Conservation (phyloP, 2,797 vertebrate species). For the Taenioides sp. region DNA sequence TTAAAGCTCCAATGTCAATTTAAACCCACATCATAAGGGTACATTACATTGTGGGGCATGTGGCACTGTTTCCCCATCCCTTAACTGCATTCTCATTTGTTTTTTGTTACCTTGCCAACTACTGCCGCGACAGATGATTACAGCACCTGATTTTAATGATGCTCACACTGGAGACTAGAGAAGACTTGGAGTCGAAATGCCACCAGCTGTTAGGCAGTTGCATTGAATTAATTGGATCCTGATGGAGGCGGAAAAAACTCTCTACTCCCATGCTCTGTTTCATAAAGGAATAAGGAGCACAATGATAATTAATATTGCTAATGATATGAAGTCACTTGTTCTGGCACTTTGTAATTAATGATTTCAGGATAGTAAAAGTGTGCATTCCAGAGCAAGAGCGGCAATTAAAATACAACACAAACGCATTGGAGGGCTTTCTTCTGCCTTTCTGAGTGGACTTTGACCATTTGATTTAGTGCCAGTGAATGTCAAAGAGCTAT, state of each 20-base stretch:
- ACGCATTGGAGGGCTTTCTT: constrained; percentile 35
- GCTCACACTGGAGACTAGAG: constrained; percentile 81
- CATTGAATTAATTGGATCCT: constrained; percentile 86
- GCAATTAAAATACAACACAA: constrained; percentile 53
- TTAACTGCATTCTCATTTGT: constrained; percentile 80
- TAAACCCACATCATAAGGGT: constrained; percentile 84
- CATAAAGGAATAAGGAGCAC: constrained; percentile 79
- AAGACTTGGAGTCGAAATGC: constrained; percentile 87
- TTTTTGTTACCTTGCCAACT: constrained; percentile 83
- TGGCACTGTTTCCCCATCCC: constrained; percentile 74
- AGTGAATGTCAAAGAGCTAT: constrained; percentile 56
- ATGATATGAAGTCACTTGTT: constrained; percentile 78
- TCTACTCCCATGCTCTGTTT: constrained; percentile 74
- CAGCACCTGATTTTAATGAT: constrained; percentile 87
- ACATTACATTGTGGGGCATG: constrained; percentile 77
- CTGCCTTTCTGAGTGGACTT: constrained; percentile 48
- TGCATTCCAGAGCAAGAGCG: constrained; percentile 44
- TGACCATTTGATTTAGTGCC: constrained; percentile 65
- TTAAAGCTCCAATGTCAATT: constrained; percentile 83
- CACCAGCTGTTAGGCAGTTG: constrained; percentile 85
- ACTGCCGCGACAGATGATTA: constrained; percentile 83
- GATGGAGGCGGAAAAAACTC: constrained; percentile 71
- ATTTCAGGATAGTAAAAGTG: constrained; percentile 53
- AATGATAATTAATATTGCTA: constrained; percentile 83
- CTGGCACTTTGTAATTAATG: constrained; percentile 79